These are phyloP conservation scores for Montipora foliosa DNA, from an alignment of 64 coral and sea anemone species.

Conservation along the genomic window DNA sequence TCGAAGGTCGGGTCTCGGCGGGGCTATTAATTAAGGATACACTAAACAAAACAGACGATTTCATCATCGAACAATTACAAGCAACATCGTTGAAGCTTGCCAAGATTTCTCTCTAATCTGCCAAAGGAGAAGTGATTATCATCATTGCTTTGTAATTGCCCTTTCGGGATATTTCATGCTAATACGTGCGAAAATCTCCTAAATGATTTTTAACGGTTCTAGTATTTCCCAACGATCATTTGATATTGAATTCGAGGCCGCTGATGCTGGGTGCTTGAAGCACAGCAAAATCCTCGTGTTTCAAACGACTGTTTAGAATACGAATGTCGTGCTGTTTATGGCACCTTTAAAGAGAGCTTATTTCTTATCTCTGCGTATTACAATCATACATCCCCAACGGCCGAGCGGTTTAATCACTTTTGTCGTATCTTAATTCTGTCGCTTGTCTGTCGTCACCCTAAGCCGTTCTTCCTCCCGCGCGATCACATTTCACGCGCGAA, in stretches of 20 bases:
- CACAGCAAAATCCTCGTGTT: background rate
- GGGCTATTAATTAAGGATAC: background rate
- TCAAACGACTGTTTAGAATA: background rate
- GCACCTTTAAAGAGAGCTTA: slow-evolving; percentile 12
- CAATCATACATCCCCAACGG: slow-evolving; percentile 1
- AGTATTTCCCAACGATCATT: slow-evolving; percentile 30
- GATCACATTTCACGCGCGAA: background rate
- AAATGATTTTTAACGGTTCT: background rate
- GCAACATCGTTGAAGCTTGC: background rate
- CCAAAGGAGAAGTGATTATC: background rate
- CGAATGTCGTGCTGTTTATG: slow-evolving; percentile 7
- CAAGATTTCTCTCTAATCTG: background rate
- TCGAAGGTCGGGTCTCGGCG: background rate
- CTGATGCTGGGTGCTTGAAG: background rate
- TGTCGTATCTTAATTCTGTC: background rate
- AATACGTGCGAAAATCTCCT: slow-evolving; percentile 6
- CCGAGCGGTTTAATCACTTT: background rate
- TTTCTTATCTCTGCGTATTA: slow-evolving; percentile 14
- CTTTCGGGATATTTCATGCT: slow-evolving; percentile 22
- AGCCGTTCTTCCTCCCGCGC: background rate
- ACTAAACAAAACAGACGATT: background rate
- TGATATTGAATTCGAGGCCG: background rate
- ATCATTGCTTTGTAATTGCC: background rate
- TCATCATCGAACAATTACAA: background rate
- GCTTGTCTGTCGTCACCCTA: slow-evolving; percentile 4